These are phyloP conservation scores for Pontoporia blainvillei DNA, from an alignment of 2,113 vertebrate species.

Conservation along the genomic window DNA sequence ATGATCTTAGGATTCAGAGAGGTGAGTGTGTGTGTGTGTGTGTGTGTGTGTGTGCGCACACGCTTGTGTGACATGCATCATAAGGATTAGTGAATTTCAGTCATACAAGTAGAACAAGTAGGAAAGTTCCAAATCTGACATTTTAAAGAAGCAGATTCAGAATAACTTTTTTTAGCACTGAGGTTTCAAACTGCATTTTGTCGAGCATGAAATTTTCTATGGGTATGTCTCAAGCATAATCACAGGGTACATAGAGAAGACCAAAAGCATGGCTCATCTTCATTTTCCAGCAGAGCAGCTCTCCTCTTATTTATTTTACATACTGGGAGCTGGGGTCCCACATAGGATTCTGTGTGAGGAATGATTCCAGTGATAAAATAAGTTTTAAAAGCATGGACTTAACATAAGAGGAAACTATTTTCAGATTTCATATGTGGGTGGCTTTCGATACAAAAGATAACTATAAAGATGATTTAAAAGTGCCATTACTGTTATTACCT, in stretches of 20 bases:
- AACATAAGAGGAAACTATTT: background rate
- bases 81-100: background rate
- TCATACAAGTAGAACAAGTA: background rate
- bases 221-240: background rate
- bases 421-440: background rate
- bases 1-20: background rate
- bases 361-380: background rate
- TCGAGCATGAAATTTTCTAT: background rate
- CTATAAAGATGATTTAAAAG: background rate
- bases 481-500: background rate
- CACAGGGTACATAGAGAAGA: accelerated
- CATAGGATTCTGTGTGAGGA: background rate
- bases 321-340: background rate
- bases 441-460: background rate
- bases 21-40: background rate
- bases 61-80: background rate
- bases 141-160: background rate
- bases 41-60: background rate
- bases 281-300: background rate
- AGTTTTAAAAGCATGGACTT: background rate
- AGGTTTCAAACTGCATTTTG: background rate
- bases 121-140: background rate
- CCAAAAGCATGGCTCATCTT: background rate
- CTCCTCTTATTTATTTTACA: background rate
- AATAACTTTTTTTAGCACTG: background rate